Conservation (phyloP, 2,797 vertebrate species). For the Steatocranus sp. region DNA sequence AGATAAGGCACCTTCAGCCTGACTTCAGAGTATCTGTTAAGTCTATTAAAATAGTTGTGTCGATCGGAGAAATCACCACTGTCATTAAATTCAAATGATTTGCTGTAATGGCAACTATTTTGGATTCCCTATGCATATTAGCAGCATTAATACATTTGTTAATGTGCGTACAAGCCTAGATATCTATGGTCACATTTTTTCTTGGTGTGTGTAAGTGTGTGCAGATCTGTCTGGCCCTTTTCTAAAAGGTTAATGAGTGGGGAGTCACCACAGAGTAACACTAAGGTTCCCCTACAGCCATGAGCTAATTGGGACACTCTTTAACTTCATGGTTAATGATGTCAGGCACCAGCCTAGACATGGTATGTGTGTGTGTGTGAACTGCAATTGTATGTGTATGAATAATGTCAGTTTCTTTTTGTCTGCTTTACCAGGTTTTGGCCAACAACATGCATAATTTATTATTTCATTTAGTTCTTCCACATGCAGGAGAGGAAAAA, state of each 20-base stretch:
- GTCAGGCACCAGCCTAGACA: constrained; percentile 27
- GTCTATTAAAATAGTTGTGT: neutral
- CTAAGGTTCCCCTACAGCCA: constrained; percentile 11
- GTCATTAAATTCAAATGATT: constrained; percentile 10
- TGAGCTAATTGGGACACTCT: constrained; percentile 58
- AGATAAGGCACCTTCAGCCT: neutral
- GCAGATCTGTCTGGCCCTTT: neutral
- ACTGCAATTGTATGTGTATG: neutral
- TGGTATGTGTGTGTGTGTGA: neutral
- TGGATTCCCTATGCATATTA: neutral
- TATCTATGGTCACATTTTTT: neutral
- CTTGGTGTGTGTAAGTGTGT: neutral
- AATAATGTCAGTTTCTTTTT: neutral
- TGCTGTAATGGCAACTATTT: constrained; percentile 3
- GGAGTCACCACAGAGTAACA: constrained; percentile 30
- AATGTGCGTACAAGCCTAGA: neutral
- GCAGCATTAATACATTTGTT: constrained; percentile 12
- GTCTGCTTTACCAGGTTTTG: neutral
- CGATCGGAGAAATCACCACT: neutral
- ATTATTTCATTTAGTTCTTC: neutral
- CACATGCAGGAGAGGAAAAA: neutral
- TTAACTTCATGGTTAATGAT: constrained; percentile 51
- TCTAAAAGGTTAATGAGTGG: constrained; percentile 61
- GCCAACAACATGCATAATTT: neutral
- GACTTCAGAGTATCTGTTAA: neutral